phyloP scores from a whole-genome alignment of 2,113 vertebrate species.

The Clarias batrachus region DNA sequence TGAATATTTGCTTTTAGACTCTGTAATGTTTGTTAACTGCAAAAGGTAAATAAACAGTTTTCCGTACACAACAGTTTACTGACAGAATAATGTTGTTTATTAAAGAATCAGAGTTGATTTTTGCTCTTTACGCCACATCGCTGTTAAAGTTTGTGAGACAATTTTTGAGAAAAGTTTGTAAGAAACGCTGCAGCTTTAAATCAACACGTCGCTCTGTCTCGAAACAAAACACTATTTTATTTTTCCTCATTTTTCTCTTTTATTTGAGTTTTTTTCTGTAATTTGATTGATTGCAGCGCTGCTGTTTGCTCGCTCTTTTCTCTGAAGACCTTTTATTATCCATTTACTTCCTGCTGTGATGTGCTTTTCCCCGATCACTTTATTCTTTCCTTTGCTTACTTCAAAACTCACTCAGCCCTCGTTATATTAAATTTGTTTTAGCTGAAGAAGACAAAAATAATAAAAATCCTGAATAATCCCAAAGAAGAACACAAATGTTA shows the following conservation, averaged over 20 bases:
- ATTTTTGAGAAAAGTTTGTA: neutral
- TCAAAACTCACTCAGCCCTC: neutral
- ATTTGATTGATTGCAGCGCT: constrained; percentile 3
- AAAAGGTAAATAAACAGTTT: neutral
- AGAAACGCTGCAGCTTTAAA: neutral
- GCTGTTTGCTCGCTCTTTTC: constrained; percentile 1
- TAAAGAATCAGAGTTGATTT: neutral
- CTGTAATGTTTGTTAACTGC: neutral
- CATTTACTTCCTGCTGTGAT: constrained; percentile 30
- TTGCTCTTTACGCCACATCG: neutral
- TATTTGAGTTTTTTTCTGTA: neutral
- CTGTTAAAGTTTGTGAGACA: neutral
- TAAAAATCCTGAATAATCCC: neutral
- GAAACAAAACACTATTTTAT: neutral
- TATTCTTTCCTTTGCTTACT: constrained; percentile 14
- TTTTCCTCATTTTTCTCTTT: neutral
- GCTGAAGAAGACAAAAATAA: neutral
- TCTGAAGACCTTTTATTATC: constrained; percentile 18
- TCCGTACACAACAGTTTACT: neutral
- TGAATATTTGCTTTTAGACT: neutral
- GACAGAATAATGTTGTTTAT: neutral
- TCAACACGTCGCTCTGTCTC: neutral
- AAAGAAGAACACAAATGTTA: neutral
- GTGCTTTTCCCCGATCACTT: constrained; percentile 20
- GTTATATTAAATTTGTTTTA: constrained; percentile 5